Evolutionary conservation across 2,888 invertebrate genomes (phyloP), one percentile per base, ranked within the genome.

Genomic region (Lamproptera curius): DNA sequence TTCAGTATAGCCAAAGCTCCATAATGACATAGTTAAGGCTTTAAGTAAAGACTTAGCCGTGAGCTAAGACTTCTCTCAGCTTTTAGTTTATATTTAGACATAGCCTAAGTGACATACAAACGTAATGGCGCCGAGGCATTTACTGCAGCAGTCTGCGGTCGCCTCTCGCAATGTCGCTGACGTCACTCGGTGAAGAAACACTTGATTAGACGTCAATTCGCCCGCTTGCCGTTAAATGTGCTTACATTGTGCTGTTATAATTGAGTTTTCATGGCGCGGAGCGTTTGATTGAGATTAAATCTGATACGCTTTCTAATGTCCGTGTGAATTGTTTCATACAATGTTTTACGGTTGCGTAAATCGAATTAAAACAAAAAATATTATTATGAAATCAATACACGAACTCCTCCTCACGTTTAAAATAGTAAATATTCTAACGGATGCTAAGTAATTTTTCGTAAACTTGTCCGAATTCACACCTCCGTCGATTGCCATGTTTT

Each of bases 211-310:
- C 16, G 35, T 36, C 41, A 41, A 36, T 16, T 33, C 17, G 33
- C 39, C 23, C 16, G 23, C 15, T 39, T 20, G 16, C 33, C 34
- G 38, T 34, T 26, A 40, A 44, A 44, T 44, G 47, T 56, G 48
- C 39, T 45, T 45, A 35, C 16, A 20, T 9, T 16, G 35, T 36
- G 13, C 26, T 10, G 13, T 42, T 37, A 31, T 35, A 41, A 46
- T 37, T 31, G 54, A 58, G 55, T 52, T 62, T 63, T 64, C 44
- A 46, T 46, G 42, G 61, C 58, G 8, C 13, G 11, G 13, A 6
- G 17, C n/a, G 2, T 26, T 36, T 14, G 37, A 20, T 20, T 20
- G 20, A 6, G 20, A 5, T 20, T 20, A 6, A 20, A 6, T 20
- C 6, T 6, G 20, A 3, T 3, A 6, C 4, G 6, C 4, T 20